phyloP scores from a whole-genome alignment of 2,888 invertebrate species.

The Lottia gigantea region DNA sequence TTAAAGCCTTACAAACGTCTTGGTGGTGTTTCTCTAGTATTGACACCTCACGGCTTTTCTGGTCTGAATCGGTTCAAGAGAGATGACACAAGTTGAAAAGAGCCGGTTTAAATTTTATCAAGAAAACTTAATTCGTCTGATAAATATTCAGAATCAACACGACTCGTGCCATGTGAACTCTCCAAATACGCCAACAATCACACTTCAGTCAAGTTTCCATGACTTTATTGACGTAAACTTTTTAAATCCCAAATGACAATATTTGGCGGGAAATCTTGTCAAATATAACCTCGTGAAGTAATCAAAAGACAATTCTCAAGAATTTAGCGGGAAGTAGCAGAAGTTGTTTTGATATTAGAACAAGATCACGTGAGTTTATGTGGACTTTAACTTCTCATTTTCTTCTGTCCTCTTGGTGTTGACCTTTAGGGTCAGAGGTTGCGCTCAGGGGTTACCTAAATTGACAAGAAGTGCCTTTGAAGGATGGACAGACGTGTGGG shows the following conservation, averaged over 20 bases:
- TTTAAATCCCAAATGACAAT: slow-evolving; percentile 1
- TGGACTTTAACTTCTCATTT: background rate
- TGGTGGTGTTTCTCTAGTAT: no score
- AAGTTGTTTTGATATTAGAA: background rate
- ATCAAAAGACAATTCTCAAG: slow-evolving; percentile 5
- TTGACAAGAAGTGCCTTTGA: slow-evolving; percentile 2
- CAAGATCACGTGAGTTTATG: slow-evolving; percentile 5
- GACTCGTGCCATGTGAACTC: background rate
- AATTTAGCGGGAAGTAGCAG: background rate
- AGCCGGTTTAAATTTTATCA: background rate
- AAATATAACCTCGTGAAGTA: slow-evolving; percentile 4
- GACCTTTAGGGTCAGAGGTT: background rate
- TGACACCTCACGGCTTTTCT: no score
- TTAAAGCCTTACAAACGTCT: no score
- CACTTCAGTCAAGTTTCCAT: background rate
- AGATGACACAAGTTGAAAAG: slow-evolving; percentile 2
- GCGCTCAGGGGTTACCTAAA: background rate
- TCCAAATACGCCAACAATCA: background rate
- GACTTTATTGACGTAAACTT: slow-evolving; percentile 4
- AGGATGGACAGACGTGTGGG: background rate
- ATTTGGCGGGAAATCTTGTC: slow-evolving; percentile 3
- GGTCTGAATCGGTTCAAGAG: background rate
- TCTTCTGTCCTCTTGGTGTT: background rate
- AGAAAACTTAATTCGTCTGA: background rate
- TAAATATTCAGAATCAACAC: background rate